Base-by-base conservation (phyloP, 1,140 invertebrate species). In the Telenomus remus region DNA sequence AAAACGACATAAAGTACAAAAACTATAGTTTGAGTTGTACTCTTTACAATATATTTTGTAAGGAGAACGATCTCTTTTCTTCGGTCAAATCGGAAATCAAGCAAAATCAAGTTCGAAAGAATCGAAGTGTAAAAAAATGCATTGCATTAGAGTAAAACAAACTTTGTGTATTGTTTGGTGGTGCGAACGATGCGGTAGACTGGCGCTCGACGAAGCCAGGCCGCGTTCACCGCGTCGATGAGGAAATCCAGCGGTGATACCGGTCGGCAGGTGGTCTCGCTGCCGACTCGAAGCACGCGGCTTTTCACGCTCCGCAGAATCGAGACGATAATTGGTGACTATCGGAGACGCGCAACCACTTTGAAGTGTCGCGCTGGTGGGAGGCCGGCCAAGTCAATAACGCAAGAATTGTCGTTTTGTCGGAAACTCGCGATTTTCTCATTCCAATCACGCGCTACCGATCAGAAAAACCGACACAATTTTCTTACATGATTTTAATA, bases 281-380 rank as follows among this genome's bases (percentile, higher is more conserved):
- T 47, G 59, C 64, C 49, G 64, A 60, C 57, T 14, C 57, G 49
- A 48, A 57, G 69, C 68, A 73, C 76, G 76, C 70, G 65, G 65
- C 70, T 74, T 74, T 78, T 73, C 70, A 78, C 70, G 76, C 68
- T 72, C 59, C 49, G 64, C 43, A 65, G 75, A 64, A 78, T 78
- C 69, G 69, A 78, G 66, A 78, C 75, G 75, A 72, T 78, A 73
- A 78, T 73, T 78, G 75, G 59, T 54, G 64, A 65, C 53, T 61
- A 61, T 69, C 49, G 54, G 60, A 78, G 69, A 72, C 64, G 69
- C 63, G 69, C 75, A 48, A 37, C 55, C 42, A 70, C 65, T 76
- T 76, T 57, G 48, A 69, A 78, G 57, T 78, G 69, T 78, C 64
- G 59, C 69, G 33, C 54, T 59, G 54, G 63, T 53, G 51, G 74